phyloP scores from a whole-genome alignment of 1,140 invertebrate genomes.

The Musca vetustissima region DNA sequence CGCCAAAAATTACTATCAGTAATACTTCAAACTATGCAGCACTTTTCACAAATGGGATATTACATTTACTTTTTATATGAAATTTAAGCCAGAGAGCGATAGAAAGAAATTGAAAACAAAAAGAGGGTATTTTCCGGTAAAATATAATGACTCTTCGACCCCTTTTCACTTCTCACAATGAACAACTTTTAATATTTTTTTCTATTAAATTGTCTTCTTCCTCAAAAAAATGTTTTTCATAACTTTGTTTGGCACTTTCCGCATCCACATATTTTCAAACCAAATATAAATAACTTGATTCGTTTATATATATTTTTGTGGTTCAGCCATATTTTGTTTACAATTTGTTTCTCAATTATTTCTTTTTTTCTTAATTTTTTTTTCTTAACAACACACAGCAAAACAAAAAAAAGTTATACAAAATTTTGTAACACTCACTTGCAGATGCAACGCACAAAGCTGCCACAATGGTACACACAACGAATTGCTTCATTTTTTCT shows the following conservation, averaged over 20 bases:
- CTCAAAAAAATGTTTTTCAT: not conserved
- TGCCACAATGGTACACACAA: conserved; percentile 45
- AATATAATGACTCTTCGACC: too few relatives aligned
- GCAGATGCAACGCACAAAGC: conserved; percentile 44
- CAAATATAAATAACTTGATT: not conserved
- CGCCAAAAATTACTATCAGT: too few relatives aligned
- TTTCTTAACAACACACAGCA: not conserved
- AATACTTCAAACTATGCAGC: too few relatives aligned
- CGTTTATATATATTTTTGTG: not conserved
- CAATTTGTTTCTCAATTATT: not conserved
- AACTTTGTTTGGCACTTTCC: not conserved
- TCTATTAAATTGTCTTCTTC: too few relatives aligned
- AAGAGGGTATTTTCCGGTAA: too few relatives aligned
- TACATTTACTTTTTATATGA: too few relatives aligned
- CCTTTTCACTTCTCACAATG: too few relatives aligned
- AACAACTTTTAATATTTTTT: too few relatives aligned
- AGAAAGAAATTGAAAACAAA: too few relatives aligned
- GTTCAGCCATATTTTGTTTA: too few relatives aligned
- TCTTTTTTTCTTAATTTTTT: not conserved
- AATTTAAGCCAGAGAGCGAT: too few relatives aligned
- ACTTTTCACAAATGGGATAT: too few relatives aligned
- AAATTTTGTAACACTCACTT: conserved; percentile 44
- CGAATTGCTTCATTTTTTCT: conserved; percentile 51
- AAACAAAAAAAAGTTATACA: not conserved
- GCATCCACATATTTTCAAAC: not conserved